Conservation (phyloP, 2,797 vertebrate species). For the Anniella stebbinsi region DNA sequence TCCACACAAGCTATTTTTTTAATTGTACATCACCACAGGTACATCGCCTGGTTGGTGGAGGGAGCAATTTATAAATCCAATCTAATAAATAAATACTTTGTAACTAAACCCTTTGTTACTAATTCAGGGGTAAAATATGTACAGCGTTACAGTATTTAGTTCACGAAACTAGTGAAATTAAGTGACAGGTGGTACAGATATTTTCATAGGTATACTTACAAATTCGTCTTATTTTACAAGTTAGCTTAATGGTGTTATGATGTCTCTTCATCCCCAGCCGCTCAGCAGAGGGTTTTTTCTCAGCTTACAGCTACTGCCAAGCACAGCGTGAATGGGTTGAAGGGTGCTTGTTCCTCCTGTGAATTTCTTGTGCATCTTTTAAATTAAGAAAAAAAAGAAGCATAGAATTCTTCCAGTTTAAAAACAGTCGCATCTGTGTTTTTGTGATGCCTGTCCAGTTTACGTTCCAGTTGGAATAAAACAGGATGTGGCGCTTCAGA, state of each 20-base stretch:
- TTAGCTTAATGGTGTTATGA: not conserved
- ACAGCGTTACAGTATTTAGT: not conserved
- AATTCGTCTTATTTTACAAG: not conserved
- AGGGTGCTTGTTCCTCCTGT: not conserved
- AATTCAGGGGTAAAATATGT: not conserved
- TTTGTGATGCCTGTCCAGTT: conserved; percentile 41
- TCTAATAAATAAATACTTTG: not conserved
- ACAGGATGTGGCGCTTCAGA: conserved; percentile 50
- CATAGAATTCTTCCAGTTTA: conserved; percentile 25
- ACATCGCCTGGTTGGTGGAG: not conserved
- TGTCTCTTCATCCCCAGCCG: not conserved
- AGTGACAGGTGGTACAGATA: not conserved
- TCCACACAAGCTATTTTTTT: not conserved
- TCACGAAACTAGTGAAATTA: not conserved
- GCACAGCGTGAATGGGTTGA: not conserved
- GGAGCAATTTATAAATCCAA: not conserved
- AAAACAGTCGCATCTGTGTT: conserved; percentile 41
- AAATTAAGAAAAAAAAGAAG: conserved; percentile 30
- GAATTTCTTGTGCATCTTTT: conserved; percentile 15
- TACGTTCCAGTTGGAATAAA: conserved; percentile 55
- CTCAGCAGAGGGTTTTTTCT: not conserved
- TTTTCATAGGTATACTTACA: not conserved
- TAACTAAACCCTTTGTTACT: not conserved
- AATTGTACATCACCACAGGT: not conserved
- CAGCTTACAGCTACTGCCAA: not conserved